Evolutionary conservation across 2,888 invertebrate genomes (phyloP), one percentile per base, ranked within the genome.

Genomic region (Hypomecis punctinalis): DNA sequence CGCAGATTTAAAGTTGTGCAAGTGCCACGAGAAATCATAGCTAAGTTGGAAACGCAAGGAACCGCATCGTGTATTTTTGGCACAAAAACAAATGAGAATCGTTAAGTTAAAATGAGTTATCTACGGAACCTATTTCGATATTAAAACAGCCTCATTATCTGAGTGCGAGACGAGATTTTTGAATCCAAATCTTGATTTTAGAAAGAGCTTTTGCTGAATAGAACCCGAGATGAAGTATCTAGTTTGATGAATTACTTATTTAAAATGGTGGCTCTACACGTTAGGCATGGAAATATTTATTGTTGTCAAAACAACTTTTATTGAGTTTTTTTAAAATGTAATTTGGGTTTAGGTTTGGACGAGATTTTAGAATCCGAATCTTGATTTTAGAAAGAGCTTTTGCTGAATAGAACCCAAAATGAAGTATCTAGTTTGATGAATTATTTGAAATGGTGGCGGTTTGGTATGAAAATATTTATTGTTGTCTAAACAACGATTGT

Each of bases 41-140:
- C 69, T 68, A 71, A 76, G 78, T 78, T 76, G 79, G 76, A 80
- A 78, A 74, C 68, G 63, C 47, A 66, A 63, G 69, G 71, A 75
- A 74, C 70, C 63, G 66, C 70, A 75, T 54, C 65, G 77, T 66
- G 73, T 80, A 81, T 78, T 76, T 83, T 85, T 87, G 87, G 86
- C 88, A 84, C 81, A 78, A 82, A 80, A 83, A 82, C 86, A 86
- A 84, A 85, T 84, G 81, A 81, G 73, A 66, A 70, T 72, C 72
- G 73, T 79, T 75, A 79, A 82, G 80, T 83, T 84, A 78, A 82
- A 79, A 65, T 61, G 43, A 54, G 54, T 55, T 63, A 80, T 64
- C 68, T 59, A 49, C 49, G 47, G 45, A 53, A 47, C 43, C 59
- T 52, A 65, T 61, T 65, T 61, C 66, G 62, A 72, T 63, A 63